A percentile compares a stretch with the other conserved stretches of the same genome.
Evolutionary conservation across 2,888 invertebrate species (phyloP).

Genomic region (Cactoblastis cactorum): DNA sequence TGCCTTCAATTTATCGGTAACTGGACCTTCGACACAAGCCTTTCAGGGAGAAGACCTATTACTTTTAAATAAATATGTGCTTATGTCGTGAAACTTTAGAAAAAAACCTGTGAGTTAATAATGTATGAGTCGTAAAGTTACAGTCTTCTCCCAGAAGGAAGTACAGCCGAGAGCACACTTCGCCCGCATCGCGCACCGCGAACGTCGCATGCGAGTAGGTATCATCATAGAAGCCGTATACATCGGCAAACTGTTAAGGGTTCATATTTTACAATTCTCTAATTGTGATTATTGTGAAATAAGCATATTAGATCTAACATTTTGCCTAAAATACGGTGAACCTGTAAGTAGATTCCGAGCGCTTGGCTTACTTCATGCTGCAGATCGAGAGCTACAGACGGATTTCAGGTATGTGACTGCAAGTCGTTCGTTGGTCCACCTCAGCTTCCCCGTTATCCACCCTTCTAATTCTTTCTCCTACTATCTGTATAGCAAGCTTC

Average conservation of each 20-base stretch:
- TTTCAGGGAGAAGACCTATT: slow-evolving; percentile 52
- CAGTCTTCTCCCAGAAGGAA: slow-evolving; percentile 57
- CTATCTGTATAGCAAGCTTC: slow-evolving; percentile 27
- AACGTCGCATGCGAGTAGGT: slow-evolving; percentile 73
- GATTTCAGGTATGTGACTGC: slow-evolving; percentile 48
- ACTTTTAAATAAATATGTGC: neutral
- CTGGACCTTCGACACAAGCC: slow-evolving; percentile 43
- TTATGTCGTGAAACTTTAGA: neutral
- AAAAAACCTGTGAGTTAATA: neutral
- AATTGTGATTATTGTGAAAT: no score
- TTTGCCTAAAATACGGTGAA: slow-evolving; percentile 31
- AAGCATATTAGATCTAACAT: no score
- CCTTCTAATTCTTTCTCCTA: slow-evolving; percentile 33
- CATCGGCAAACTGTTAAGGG: slow-evolving; percentile 30
- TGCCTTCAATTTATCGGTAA: slow-evolving; percentile 94
- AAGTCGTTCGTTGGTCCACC: slow-evolving; percentile 40
- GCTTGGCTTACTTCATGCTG: slow-evolving; percentile 70
- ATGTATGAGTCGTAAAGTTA: slow-evolving; percentile 21
- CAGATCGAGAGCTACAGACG: slow-evolving; percentile 32
- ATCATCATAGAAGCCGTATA: slow-evolving; percentile 42
- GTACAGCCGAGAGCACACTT: slow-evolving; percentile 60
- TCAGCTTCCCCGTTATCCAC: slow-evolving; percentile 21
- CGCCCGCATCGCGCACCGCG: slow-evolving; percentile 70
- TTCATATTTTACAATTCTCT: no score
- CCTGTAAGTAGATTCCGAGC: slow-evolving; percentile 32